Evolutionary conservation across 1,140 invertebrate species (phyloP).

Genomic region (Papilio aristodemus): DNA sequence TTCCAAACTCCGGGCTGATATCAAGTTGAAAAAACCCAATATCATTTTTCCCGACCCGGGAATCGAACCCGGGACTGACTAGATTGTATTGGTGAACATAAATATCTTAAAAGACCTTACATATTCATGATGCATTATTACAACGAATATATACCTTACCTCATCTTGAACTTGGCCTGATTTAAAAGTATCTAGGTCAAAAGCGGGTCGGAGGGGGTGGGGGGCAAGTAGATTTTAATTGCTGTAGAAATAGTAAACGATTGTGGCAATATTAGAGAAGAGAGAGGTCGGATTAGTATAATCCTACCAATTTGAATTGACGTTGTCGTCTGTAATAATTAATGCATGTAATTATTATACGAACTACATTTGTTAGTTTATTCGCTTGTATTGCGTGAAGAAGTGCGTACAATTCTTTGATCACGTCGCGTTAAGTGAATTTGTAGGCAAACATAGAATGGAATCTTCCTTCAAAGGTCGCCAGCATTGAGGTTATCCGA

Average conservation of each 20-base stretch:
- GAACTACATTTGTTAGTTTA: no score
- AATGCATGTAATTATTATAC: not conserved
- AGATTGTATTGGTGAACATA: no score
- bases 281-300: not conserved
- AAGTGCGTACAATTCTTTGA: no score
- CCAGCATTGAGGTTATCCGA: no score
- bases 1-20: no score
- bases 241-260: constrained; percentile 1
- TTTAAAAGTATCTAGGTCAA: constrained; percentile 14
- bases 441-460: no score
- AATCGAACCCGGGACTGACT: no score
- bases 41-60: no score
- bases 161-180: constrained; percentile 17
- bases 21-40: no score
- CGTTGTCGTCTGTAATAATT: not conserved
- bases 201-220: not conserved
- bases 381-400: no score
- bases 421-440: not conserved
- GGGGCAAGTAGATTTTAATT: not conserved
- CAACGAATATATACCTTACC: constrained; percentile 5
- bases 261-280: constrained; percentile 4
- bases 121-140: not conserved
- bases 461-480: no score
- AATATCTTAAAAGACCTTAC: constrained; percentile 10
- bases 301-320: not conserved